Evolutionary conservation across 2,888 invertebrate genomes (phyloP), one percentile per base, ranked within the genome.

Genomic region (Drosophila recens): DNA sequence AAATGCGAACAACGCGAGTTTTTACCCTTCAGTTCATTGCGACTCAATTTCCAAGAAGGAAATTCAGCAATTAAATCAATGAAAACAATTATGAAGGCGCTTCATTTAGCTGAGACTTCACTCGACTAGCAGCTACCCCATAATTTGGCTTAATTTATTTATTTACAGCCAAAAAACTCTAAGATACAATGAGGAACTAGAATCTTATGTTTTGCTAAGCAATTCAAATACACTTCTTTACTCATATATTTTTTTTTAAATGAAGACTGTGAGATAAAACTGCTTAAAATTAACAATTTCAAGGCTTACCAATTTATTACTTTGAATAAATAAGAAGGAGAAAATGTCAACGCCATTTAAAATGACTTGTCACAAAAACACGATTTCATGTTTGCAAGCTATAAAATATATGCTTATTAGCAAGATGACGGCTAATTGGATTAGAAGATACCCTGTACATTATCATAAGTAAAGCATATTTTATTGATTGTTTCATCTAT

Each of bases 41-140:
- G 6, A 45, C 10, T 17, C 15, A 52, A 38, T 30, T 34, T 15
- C 33, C 5, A 48, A 15, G 38, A 46, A 36, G 20, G 30, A 3
- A 38, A 49, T 49, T 58, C 17, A 40, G 20, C 61, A 53, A 72
- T 67, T 53, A 62, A 68, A 62, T 70, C 43, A 43, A 57, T 49
- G 33, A 48, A 42, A 51, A 34, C 49, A 20, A 59, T 45, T 30
- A 34, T 4, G 3, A n/a, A 3, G 6, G 2, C 0, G 20, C 6
- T 34, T 8, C 8, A 34, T 1, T 49, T 4, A 11, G 6, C 34
- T 13, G 8, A 11, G 13, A 20, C 8, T 15, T 5, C n/a, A 15
- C 27, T 17, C 13, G 42, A 61, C 30, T 11, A 6, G 0, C 20
- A 42, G 13, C 40, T 49, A 15, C 15, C 15, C 11, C 36, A n/a